Conservation (phyloP, 2,113 vertebrate species). For the Vicugna pacos region DNA sequence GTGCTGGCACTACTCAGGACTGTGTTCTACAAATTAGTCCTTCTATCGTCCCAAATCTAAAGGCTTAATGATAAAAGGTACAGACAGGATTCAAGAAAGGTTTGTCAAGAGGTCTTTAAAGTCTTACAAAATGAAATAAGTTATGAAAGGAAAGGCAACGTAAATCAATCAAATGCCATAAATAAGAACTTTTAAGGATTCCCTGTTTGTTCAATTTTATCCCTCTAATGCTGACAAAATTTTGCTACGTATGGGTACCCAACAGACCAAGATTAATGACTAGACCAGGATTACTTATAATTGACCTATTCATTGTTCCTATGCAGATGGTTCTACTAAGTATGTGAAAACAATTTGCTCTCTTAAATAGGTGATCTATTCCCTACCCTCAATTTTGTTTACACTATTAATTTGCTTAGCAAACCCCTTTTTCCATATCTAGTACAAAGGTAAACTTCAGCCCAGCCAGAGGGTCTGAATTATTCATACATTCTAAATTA, state of each 20-base stretch:
- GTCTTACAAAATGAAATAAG: neutral
- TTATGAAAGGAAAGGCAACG: neutral
- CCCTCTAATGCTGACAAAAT: neutral
- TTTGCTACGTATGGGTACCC: neutral
- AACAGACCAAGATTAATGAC: slow-evolving; percentile 64
- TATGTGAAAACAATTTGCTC: slow-evolving; percentile 82
- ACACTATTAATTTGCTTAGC: slow-evolving; percentile 83
- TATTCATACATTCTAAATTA: slow-evolving; percentile 83
- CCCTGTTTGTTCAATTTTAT: neutral
- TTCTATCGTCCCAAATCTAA: neutral
- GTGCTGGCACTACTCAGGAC: neutral
- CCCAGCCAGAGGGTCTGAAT: slow-evolving; percentile 78
- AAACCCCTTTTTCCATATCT: slow-evolving; percentile 78
- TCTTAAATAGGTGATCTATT: slow-evolving; percentile 78
- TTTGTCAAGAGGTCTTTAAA: neutral
- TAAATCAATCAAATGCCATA: neutral
- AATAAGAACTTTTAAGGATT: neutral
- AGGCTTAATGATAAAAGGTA: neutral
- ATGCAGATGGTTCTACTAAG: slow-evolving; percentile 71
- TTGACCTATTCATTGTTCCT: slow-evolving; percentile 73
- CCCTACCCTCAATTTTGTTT: slow-evolving; percentile 78
- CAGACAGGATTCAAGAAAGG: neutral
- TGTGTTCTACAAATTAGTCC: neutral
- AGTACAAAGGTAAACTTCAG: slow-evolving; percentile 79
- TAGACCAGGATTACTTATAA: slow-evolving; percentile 62